Conservation (phyloP, 1,140 invertebrate genomes). For the Antheraea pernyi region DNA sequence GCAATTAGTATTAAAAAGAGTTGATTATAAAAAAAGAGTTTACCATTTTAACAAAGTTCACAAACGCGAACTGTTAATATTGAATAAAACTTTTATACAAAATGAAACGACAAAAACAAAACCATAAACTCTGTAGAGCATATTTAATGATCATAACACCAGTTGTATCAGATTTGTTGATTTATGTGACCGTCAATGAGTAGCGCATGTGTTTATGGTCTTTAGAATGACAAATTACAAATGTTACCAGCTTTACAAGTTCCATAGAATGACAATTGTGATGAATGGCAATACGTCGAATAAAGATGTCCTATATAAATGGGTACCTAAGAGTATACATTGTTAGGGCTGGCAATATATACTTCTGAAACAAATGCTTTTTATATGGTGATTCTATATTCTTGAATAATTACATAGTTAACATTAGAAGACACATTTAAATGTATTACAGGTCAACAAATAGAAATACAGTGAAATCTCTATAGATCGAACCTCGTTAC, state of each 20-base stretch:
- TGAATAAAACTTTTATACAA: background rate
- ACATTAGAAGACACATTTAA: no score
- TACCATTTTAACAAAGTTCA: no score
- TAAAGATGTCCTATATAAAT: slow-evolving; percentile 43
- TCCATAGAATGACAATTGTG: slow-evolving; percentile 49
- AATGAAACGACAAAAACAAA: background rate
- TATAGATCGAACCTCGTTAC: no score
- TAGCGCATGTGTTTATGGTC: background rate
- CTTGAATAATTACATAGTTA: no score
- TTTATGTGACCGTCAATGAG: background rate
- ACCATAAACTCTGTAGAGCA: background rate
- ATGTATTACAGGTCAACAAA: no score
- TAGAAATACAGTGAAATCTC: no score
- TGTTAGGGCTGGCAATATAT: slow-evolving; percentile 35
- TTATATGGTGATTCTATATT: no score
- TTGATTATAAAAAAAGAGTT: no score
- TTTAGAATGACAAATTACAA: slow-evolving; percentile 11
- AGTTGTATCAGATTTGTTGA: background rate
- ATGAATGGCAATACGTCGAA: slow-evolving; percentile 47
- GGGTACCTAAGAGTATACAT: slow-evolving; percentile 15
- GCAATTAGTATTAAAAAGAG: no score
- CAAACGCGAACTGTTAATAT: no score
- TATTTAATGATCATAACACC: slow-evolving; percentile 1
- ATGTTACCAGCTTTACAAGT: slow-evolving; percentile 32
- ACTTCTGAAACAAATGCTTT: no score